phyloP scores from a whole-genome alignment of 1,140 invertebrate species.

The Stegodyphus dumicola region DNA sequence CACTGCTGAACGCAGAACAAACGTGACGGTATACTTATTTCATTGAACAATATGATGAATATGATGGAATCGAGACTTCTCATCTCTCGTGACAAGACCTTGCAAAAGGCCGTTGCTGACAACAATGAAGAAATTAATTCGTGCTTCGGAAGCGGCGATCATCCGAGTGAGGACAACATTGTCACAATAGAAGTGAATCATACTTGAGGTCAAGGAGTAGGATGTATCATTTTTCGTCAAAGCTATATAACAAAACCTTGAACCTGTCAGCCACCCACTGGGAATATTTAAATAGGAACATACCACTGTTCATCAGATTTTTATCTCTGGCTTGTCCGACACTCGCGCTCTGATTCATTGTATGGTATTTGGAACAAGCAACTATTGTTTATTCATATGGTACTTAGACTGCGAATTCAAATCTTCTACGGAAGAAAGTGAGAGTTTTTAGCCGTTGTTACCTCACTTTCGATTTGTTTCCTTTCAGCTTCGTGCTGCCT shows the following conservation, averaged over 20 bases:
- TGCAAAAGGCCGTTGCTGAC: conserved; percentile 22
- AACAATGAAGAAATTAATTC: conserved; percentile 43
- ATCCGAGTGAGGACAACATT: neutral
- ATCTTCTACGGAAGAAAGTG: too few species aligned
- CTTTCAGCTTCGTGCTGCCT: too few species aligned
- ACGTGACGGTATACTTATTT: neutral
- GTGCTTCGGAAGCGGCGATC: conserved; percentile 35
- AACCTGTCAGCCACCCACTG: conserved; percentile 17
- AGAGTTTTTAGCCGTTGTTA: too few species aligned
- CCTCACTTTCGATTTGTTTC: too few species aligned
- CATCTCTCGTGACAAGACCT: conserved; percentile 19
- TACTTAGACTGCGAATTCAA: too few species aligned
- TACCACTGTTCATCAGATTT: too few species aligned
- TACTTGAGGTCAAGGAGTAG: conserved; percentile 30
- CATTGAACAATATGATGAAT: neutral
- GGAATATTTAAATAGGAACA: neutral
- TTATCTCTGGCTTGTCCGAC: too few species aligned
- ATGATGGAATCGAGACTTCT: neutral
- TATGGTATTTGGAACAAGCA: neutral
- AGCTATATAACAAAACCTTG: conserved; percentile 29
- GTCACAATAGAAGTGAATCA: conserved; percentile 2
- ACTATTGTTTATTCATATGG: neutral
- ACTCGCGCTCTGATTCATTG: neutral
- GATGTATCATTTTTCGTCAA: neutral
- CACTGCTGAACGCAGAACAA: neutral